Evolutionary conservation across 2,113 vertebrate species (phyloP), one percentile per base, ranked within the genome.

Genomic region (Scatophagus argus): DNA sequence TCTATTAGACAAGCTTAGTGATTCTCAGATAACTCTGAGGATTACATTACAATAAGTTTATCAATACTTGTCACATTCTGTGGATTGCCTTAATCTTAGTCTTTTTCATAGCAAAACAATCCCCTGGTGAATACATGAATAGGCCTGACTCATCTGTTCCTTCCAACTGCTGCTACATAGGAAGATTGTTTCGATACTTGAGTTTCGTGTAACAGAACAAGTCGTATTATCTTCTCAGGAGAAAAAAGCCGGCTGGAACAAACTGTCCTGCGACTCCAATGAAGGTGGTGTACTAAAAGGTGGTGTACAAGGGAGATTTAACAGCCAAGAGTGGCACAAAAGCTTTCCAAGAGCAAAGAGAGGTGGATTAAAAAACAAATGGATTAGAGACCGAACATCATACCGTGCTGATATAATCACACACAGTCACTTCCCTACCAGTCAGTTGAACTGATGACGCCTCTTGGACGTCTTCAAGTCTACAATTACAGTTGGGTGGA

Each of bases 41-140:
- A n/a, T n/a, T n/a, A n/a, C n/a, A n/a, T n/a, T n/a, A n/a, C n/a
- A n/a, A n/a, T n/a, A n/a, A 36, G 51, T 51, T 43, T 86, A 88
- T 88, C 68, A 82, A 85, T 90, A 87, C 74, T 23, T 86, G 70
- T 73, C n/a, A n/a, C n/a, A n/a, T 81, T 84, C 41, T 79, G 58
- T 61, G 32, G 65, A 66, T 71, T 69, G 16, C 74, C 46, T n/a
- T 14, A 23, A 23, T 51, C 41, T 27, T 25, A 74, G 16, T 16
- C 19, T 44, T 60, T 8, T 39, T 31, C 32, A 11, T 29, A 31
- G 17, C 16, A 27, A 55, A 62, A 34, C 6, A 0, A 66, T 21
- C 31, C 36, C 14, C 8, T 65, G 46, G 23, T 51, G 38, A 65
- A 58, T 19, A 8, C 17, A 21, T 46, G 38, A 25, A 44, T 14